Conservation (phyloP, 2,797 vertebrate species). For the Atherinosoma microstoma region DNA sequence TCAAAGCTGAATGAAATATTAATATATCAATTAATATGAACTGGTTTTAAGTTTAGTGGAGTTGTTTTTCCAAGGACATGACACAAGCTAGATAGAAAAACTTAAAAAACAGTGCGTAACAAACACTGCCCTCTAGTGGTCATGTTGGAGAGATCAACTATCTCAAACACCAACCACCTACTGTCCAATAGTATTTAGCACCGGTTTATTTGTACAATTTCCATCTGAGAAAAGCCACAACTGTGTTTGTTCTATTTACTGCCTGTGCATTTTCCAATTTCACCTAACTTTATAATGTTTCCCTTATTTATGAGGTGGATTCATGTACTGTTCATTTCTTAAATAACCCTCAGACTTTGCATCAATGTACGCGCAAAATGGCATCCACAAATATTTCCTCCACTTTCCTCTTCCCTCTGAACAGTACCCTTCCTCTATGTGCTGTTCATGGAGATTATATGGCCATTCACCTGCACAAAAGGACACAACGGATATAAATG, state of each 20-base stretch:
- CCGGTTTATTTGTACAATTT: not conserved
- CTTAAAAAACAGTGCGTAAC: not conserved
- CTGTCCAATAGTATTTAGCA: no score
- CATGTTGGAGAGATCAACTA: not conserved
- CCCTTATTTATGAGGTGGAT: not conserved
- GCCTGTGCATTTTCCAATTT: not conserved
- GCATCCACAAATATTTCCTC: no score
- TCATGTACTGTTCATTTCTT: no score
- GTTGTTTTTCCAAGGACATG: slow-evolving; percentile 11
- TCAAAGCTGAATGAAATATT: slow-evolving; percentile 21
- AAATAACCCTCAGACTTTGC: not conserved
- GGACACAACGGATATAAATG: no score
- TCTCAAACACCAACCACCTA: not conserved
- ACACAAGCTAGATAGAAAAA: not conserved
- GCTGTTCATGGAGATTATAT: no score
- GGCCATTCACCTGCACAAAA: no score
- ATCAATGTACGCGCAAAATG: not conserved
- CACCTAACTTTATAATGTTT: not conserved
- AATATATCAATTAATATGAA: slow-evolving; percentile 15
- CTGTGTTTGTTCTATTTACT: not conserved
- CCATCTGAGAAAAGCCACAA: not conserved
- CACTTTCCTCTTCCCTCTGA: no score
- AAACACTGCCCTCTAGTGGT: not conserved
- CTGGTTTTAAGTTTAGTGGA: not conserved
- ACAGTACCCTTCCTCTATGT: no score